Base-by-base conservation (phyloP, 23 tunicate genomes). In the Trididemnum miniatum region DNA sequence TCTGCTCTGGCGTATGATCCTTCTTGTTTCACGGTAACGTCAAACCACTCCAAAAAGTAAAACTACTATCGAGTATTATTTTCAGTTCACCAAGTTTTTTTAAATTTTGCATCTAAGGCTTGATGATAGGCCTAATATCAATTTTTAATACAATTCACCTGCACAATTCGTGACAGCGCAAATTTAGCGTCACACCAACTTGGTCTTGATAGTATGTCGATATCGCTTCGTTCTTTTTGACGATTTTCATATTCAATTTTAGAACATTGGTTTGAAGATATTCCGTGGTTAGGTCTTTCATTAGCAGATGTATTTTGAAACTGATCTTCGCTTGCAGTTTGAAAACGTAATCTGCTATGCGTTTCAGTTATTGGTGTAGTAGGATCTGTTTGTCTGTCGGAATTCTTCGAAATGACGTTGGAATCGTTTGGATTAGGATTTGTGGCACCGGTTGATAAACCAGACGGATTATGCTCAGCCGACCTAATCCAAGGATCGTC, bases 151-250 rank as follows among this genome's bases (percentile, higher is more conserved):
- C 18, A 18, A 18, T 18, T 49, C n/a, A 93, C 98, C 81, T 93
- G 89, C 33, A 66, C 52, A 35, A 93, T 78, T 40, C 91, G 87
- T 1, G 92, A 78, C 27, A 81, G 50, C 22, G 98, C 93, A 51
- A 93, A 93, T 54, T 49, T 85, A 3, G 98, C 98, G 59, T 93
- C 93, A 64, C 98, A 93, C 98, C 98, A 93, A 44, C 93, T 93
- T 5, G 98, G 98, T 40, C 98, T 50, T 15, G 87, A 72, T 63
- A 93, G 80, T 32, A 93, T 76, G 35, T 93, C 98, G 66, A 93
- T 20, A 35, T 93, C 93, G 79, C 84, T 93, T 65, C 93, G 57
- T 23, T 39, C 62, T 20, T 31, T n/a, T 74, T 74, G 31, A 15
- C 79, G 79, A 24, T 22, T 23, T 18, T 37, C 79, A 12, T 25